A percentile compares a stretch with the other conserved stretches of the same genome.
These are phyloP conservation scores for Leptura quadrifasciata DNA, from an alignment of 2,888 invertebrate genomes.

Conservation along the genomic window DNA sequence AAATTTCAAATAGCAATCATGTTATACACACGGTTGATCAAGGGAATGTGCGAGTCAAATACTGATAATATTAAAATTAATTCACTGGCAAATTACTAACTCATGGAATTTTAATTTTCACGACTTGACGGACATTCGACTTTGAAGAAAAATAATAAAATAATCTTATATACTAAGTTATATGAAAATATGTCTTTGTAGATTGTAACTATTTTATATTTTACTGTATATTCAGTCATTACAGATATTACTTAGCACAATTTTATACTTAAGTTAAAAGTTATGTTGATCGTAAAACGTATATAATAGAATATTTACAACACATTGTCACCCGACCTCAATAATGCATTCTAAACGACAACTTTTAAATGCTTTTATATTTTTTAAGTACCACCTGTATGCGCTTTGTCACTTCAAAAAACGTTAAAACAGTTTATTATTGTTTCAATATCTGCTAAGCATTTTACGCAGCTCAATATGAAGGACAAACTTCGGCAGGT, in stretches of 20 bases:
- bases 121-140: slow-evolving; percentile 11
- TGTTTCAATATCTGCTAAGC: slow-evolving; percentile 37
- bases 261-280: slow-evolving; percentile 44
- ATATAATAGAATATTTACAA: slow-evolving; percentile 53
- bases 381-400: slow-evolving; percentile 41
- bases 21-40: not conserved
- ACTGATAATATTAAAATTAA: not conserved
- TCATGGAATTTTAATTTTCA: slow-evolving; percentile 15
- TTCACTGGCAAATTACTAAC: slow-evolving; percentile 16
- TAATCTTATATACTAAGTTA: slow-evolving; percentile 16
- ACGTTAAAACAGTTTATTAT: slow-evolving; percentile 36
- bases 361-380: slow-evolving; percentile 31
- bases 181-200: slow-evolving; percentile 15
- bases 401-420: slow-evolving; percentile 33
- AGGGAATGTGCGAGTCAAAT: not conserved
- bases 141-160: slow-evolving; percentile 17
- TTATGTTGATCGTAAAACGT: slow-evolving; percentile 48
- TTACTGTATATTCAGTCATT: slow-evolving; percentile 34
- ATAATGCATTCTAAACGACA: slow-evolving; percentile 47
- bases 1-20: not conserved
- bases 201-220: slow-evolving; percentile 38
- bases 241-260: slow-evolving; percentile 41
- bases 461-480: slow-evolving; percentile 27
- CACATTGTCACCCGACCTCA: slow-evolving; percentile 51
- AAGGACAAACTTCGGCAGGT: slow-evolving; percentile 34